A percentile compares a stretch with the other conserved stretches of the same genome.
These are phyloP conservation scores for Sminthurinus aureus DNA, from an alignment of 2,888 invertebrate species.

Conservation along the genomic window DNA sequence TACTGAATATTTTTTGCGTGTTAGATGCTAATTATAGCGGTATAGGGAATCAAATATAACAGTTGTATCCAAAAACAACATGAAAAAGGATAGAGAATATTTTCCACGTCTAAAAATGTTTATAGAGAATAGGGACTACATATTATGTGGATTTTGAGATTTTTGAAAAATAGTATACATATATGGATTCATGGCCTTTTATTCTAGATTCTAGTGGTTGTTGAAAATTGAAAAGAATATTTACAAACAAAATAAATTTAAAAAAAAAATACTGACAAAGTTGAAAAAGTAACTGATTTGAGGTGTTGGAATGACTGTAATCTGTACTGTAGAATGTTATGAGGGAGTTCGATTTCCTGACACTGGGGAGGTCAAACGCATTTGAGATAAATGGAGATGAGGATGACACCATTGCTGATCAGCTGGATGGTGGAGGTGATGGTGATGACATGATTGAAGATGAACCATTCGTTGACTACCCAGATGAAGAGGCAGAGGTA, in stretches of 20 bases:
- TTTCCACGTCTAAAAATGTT: no score
- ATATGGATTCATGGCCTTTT: no score
- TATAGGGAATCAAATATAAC: no score
- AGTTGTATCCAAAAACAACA: no score
- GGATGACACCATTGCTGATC: conserved; percentile 22
- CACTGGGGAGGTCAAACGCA: conserved; percentile 45
- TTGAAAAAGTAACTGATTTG: conserved; percentile 10
- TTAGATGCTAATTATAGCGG: no score
- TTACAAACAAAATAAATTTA: background rate
- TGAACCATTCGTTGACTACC: conserved; percentile 83
- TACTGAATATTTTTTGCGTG: no score
- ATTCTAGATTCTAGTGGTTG: no score
- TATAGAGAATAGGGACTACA: no score
- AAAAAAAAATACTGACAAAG: background rate
- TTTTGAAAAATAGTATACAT: no score
- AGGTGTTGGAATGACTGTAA: conserved; percentile 26
- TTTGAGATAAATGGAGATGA: conserved; percentile 50
- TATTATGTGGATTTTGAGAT: no score
- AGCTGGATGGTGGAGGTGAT: conserved; percentile 45
- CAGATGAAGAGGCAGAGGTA: conserved; percentile 82
- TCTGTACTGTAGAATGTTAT: conserved; percentile 47
- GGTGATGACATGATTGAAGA: conserved; percentile 49
- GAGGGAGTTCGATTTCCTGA: conserved; percentile 53
- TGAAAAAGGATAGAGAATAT: no score
- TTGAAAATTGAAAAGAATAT: background rate